Percentiles rank a stretch among this genome's conserved stretches.
Evolutionary conservation across 2,888 invertebrate genomes (phyloP).

Genomic region (Cheilosia scutellata): DNA sequence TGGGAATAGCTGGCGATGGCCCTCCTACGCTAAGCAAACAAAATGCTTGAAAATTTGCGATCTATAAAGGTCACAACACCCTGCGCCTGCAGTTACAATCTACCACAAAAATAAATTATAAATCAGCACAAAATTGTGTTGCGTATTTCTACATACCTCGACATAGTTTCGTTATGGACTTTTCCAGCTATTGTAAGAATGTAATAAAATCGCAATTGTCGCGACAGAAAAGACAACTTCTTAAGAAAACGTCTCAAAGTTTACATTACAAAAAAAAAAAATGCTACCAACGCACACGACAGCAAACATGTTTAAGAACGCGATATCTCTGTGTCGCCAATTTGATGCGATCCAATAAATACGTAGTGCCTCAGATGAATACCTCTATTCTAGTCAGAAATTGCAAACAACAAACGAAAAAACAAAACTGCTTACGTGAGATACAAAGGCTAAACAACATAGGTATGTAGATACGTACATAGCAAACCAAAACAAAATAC

Average conservation of each 20-base stretch:
- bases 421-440: constrained; percentile 40
- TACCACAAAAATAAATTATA: too few relatives aligned
- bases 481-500: constrained; percentile 47
- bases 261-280: neutral
- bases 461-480: constrained; percentile 8
- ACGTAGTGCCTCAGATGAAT: neutral
- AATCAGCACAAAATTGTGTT: too few relatives aligned
- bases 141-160: too few relatives aligned
- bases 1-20: too few relatives aligned
- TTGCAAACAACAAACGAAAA: constrained; percentile 24
- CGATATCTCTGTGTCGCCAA: constrained; percentile 1
- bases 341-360: constrained; percentile 4
- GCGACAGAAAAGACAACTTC: neutral
- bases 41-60: too few relatives aligned
- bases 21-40: too few relatives aligned
- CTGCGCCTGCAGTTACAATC: too few relatives aligned
- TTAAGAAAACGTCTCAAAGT: neutral
- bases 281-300: neutral
- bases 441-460: constrained; percentile 17
- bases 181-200: too few relatives aligned
- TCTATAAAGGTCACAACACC: too few relatives aligned
- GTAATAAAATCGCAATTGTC: neutral
- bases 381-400: constrained; percentile 12
- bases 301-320: neutral
- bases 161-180: too few relatives aligned